Percentiles rank a stretch among this genome's conserved stretches.
These are phyloP conservation scores for Pseudopipra pipra DNA, from an alignment of 2,113 vertebrate species.

Conservation along the genomic window DNA sequence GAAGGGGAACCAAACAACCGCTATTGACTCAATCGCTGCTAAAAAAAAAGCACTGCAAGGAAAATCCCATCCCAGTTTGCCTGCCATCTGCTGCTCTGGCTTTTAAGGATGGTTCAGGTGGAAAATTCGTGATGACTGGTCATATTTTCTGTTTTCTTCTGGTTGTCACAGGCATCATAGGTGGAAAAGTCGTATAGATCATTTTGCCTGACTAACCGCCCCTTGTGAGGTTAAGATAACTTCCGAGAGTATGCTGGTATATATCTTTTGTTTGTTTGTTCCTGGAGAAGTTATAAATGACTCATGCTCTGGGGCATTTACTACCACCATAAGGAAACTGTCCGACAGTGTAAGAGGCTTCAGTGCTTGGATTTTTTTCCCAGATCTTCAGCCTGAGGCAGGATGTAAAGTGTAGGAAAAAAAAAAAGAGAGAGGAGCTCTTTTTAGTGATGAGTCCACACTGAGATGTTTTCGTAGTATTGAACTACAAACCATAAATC, in stretches of 20 bases:
- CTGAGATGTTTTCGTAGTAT: background rate
- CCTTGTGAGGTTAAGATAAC: background rate
- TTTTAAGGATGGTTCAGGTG: background rate
- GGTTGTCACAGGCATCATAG: background rate
- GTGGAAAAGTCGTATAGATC: background rate
- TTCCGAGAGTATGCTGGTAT: background rate
- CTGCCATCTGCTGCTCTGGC: background rate
- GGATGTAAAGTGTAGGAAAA: background rate
- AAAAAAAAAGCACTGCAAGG: background rate
- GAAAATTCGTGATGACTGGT: background rate
- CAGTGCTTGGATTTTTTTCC: background rate
- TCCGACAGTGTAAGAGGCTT: background rate
- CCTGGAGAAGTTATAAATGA: slow-evolving; percentile 2
- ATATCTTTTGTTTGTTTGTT: slow-evolving; percentile 29
- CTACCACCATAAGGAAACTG: background rate
- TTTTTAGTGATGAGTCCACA: background rate
- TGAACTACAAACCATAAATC: background rate
- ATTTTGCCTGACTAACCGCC: background rate
- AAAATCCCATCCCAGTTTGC: background rate
- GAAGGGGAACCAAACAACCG: background rate
- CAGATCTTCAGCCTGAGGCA: slow-evolving; percentile 19
- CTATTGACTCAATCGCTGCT: background rate
- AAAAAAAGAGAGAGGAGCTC: background rate
- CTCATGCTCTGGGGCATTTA: slow-evolving; percentile 9
- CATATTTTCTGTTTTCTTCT: background rate